Evolutionary conservation across 23 tunicate genomes (phyloP).

Genomic region (Styela plicata): DNA sequence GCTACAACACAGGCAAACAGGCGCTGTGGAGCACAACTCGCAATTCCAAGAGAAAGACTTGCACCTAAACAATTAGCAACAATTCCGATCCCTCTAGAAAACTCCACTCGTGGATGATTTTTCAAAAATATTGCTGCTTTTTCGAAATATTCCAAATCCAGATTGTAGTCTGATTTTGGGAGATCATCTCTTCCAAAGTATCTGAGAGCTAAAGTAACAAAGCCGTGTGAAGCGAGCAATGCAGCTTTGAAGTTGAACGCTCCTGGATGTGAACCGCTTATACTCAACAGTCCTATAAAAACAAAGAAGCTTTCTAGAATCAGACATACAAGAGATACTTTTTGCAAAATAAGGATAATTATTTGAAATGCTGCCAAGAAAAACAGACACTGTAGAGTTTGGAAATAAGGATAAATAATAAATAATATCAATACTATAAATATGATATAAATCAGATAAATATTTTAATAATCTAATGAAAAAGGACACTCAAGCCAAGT

Average conservation of each 20-base stretch:
- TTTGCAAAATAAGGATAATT: too few relatives aligned
- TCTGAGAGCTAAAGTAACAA: neutral
- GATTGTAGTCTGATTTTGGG: neutral
- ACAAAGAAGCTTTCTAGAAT: too few relatives aligned
- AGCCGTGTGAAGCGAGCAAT: neutral
- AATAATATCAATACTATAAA: too few relatives aligned
- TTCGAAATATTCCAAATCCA: neutral
- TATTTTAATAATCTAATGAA: too few relatives aligned
- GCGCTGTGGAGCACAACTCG: neutral
- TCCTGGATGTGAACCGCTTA: too few relatives aligned
- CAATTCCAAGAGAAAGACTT: neutral
- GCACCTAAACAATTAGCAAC: neutral
- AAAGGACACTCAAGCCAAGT: too few relatives aligned
- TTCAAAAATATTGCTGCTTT: neutral
- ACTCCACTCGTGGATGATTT: neutral
- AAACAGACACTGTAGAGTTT: too few relatives aligned
- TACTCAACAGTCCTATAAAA: neutral
- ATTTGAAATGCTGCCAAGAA: too few relatives aligned
- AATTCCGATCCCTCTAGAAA: neutral
- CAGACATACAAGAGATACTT: too few relatives aligned
- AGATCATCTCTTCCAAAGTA: neutral
- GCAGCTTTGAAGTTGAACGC: neutral
- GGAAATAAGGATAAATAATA: too few relatives aligned
- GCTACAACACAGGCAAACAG: neutral
- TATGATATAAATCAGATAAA: too few relatives aligned